These are phyloP conservation scores for Mystacornis crossleyi DNA, from an alignment of 2,113 vertebrate genomes.

Conservation along the genomic window DNA sequence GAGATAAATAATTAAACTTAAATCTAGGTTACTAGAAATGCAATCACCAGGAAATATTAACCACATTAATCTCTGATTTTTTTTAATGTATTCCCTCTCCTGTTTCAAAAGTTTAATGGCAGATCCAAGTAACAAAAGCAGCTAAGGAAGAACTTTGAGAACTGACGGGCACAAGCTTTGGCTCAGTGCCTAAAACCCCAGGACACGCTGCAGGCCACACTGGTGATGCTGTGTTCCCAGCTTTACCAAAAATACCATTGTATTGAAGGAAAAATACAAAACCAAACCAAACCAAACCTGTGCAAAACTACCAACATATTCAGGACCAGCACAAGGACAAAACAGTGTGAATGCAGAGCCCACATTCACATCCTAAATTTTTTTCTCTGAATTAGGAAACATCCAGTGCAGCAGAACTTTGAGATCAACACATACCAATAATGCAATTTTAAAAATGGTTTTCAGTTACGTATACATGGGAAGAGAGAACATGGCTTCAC, in stretches of 20 bases:
- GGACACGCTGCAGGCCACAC: neutral
- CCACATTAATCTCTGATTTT: conserved; percentile 50
- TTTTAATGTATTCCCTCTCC: neutral
- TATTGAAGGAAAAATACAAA: neutral
- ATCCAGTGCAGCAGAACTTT: neutral
- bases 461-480: neutral
- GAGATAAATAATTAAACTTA: conserved; percentile 72
- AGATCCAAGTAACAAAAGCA: neutral
- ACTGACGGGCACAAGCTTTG: neutral
- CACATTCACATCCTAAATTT: neutral
- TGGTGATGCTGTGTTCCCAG: neutral
- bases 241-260: neutral
- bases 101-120: neutral
- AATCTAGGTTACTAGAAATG: conserved; percentile 57
- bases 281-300: neutral
- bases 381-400: neutral
- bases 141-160: neutral
- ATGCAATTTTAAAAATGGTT: neutral
- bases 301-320: neutral
- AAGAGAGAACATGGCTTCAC: neutral
- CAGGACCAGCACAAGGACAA: neutral
- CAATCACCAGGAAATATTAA: conserved; percentile 72
- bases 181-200: neutral
- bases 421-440: neutral
- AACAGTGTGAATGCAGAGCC: neutral